phyloP scores from a whole-genome alignment of 1,140 invertebrate species.

The Ectropis grisescens region DNA sequence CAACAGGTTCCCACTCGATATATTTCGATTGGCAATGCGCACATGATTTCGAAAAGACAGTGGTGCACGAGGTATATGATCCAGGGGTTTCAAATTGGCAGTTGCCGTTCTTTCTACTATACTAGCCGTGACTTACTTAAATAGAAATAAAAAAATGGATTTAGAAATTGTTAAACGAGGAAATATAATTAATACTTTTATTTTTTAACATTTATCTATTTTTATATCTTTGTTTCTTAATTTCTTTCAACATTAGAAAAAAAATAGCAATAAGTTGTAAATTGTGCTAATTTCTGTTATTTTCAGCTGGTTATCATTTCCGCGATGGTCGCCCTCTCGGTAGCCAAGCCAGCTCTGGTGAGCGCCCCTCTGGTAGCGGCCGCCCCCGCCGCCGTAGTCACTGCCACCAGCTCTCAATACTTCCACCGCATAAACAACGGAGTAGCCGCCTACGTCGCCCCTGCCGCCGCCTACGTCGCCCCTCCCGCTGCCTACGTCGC shows the following conservation, averaged over 20 bases:
- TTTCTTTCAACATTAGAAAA: background rate
- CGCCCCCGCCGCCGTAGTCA: constrained; percentile 50
- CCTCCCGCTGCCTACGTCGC: constrained; percentile 38
- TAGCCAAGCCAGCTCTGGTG: constrained; percentile 58
- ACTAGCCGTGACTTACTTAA: too few relatives aligned
- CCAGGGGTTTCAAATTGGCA: too few relatives aligned
- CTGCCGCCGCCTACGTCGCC: constrained; percentile 39
- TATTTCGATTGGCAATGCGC: too few relatives aligned
- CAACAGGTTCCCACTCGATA: too few relatives aligned
- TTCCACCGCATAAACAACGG: constrained; percentile 63
- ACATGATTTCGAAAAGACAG: too few relatives aligned
- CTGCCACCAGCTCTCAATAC: constrained; percentile 68
- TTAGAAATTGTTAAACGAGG: background rate
- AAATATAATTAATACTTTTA: background rate
- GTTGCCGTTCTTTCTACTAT: background rate
- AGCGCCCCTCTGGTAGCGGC: constrained; percentile 44
- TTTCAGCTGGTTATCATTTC: constrained; percentile 64
- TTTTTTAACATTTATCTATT: background rate
- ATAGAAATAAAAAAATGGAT: background rate
- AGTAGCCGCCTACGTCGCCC: constrained; percentile 47
- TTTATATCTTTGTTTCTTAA: background rate
- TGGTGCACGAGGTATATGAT: too few relatives aligned
- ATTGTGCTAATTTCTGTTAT: background rate
- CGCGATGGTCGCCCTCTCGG: constrained; percentile 60
- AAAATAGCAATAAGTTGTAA: background rate